Evolutionary conservation across 2,888 invertebrate genomes (phyloP), one percentile per base, ranked within the genome.

Genomic region (Melikaiella ostensackeni): DNA sequence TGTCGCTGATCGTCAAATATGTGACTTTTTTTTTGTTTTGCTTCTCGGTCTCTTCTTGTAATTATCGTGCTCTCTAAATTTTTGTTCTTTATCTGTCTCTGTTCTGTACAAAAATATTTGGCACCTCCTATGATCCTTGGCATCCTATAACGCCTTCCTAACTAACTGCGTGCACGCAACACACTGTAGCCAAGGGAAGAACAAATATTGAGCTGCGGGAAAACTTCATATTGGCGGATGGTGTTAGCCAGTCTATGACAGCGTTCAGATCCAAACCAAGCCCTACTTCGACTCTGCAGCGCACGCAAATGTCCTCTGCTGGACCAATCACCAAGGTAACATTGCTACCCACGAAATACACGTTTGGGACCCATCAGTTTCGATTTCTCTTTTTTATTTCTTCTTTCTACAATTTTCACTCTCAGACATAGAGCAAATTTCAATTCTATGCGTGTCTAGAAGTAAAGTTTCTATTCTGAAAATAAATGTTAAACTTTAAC

Each of bases 201-300:
- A 99, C 99, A 93, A 99, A 99, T 95, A 97, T 99, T 94, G 99
- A 99, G 94, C 96, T 99, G 92, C 96, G 99, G 92, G 99, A 99
- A 93, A 98, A 98, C 94, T 99, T 99, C 94, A 98, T 98, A 92
- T 94, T 99, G 94, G 98, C 99, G 89, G 97, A 98, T 92, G 99
- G 99, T 92, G 98, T 98, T 87, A 97, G 98, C 92, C 99, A 99
- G 94, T 97, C 97, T 92, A 99, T 99, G 98, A 96, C 98, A 91
- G 97, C 98, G 90, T 99, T 99, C 95, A 97, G 97, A 93, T 96
- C 98, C 92, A 98, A 98, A 94, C 96, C 97, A 92, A 96, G 96
- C 92, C 95, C 96, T 92, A 95, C 96, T 92, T 96, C 96, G 90
- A 94, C 94, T 92, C 93, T 94, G 89, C 92, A 92, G 86, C 91